Conservation (phyloP, 2,888 invertebrate genomes). For the Notodromas monacha region DNA sequence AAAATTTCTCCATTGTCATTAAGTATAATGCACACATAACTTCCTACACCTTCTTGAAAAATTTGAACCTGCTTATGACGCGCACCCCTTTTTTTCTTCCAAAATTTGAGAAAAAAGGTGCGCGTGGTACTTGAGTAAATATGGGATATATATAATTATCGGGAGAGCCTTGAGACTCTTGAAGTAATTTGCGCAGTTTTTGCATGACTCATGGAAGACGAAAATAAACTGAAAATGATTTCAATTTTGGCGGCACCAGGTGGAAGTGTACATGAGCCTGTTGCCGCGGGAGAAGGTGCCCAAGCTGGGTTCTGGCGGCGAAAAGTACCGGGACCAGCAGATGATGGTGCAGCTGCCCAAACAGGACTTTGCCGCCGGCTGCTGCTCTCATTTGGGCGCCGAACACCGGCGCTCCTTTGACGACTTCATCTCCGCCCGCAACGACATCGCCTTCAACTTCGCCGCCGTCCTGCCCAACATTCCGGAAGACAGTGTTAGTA, state of each 20-base stretch:
- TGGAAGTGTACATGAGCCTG: slow-evolving; percentile 67
- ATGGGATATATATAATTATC: no score
- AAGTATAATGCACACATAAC: no score
- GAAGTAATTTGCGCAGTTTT: no score
- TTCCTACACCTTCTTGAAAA: no score
- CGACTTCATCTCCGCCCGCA: slow-evolving; percentile 71
- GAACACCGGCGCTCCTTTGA: slow-evolving; percentile 47
- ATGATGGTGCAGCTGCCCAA: slow-evolving; percentile 64
- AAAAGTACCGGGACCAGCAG: slow-evolving; percentile 41
- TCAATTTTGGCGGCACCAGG: no score
- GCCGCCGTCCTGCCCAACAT: slow-evolving; percentile 24
- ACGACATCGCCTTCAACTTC: slow-evolving; percentile 81
- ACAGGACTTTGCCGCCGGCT: slow-evolving; percentile 62
- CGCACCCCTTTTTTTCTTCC: no score
- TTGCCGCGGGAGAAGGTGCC: slow-evolving; percentile 50
- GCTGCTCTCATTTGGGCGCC: slow-evolving; percentile 47
- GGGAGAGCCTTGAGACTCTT: no score
- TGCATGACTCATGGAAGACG: slow-evolving; percentile 1
- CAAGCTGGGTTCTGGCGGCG: slow-evolving; percentile 36
- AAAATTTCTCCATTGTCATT: no score
- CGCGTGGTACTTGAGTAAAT: no score
- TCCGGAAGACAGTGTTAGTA: slow-evolving; percentile 14
- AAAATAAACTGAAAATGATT: no score
- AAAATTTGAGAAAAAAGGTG: no score
- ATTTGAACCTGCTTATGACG: no score